Evolutionary conservation across 2,888 invertebrate genomes (phyloP), one percentile per base, ranked within the genome.

Genomic region (Podabrus alpinus): DNA sequence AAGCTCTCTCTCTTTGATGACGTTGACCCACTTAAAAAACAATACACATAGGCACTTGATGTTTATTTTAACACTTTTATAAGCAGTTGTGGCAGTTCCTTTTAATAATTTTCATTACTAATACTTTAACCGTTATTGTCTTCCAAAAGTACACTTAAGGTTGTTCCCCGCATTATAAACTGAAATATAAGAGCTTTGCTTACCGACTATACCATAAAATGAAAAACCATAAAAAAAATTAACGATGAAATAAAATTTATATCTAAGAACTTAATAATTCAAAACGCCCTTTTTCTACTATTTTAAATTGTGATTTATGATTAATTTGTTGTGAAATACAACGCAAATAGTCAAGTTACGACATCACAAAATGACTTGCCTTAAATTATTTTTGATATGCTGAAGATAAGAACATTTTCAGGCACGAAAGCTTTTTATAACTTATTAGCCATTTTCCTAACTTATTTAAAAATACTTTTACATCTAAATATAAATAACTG

Each of bases 11-110:
- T 66, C 19, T 9, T 11, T 25, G 71, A n/a, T 45, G 66, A 66
- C 24, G 68, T 9, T 69, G 71, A 71, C 71, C 71, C 71, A 71
- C 71, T 71, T 71, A 17, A 59, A 29, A 19, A 71, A 71, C 66
- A 59, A 71, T 59, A 71, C 71, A 59, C 25, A 59, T 59, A 71
- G 71, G 71, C 71, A 71, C 71, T 71, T 71, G 66, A 66, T 66
- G 66, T 71, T 71, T 71, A 66, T 66, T 59, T 66, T 70, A 24
- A 66, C 45, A 45, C 45, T 45, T 45, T 45, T 45, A 45, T 45
- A 45, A 45, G 45, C 45, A 45, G 45, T 45, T n/a, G 45, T 45
- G 45, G 45, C 9, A 45, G 45, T 45, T 45, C 45, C 45, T 13
- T 45, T 45, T 45, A n/a, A 45, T 45, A 45, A 45, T 45, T 45